A percentile compares a stretch with the other conserved stretches of the same genome.
Evolutionary conservation across 2,888 invertebrate genomes (phyloP).

Genomic region (Dryococelus australis): DNA sequence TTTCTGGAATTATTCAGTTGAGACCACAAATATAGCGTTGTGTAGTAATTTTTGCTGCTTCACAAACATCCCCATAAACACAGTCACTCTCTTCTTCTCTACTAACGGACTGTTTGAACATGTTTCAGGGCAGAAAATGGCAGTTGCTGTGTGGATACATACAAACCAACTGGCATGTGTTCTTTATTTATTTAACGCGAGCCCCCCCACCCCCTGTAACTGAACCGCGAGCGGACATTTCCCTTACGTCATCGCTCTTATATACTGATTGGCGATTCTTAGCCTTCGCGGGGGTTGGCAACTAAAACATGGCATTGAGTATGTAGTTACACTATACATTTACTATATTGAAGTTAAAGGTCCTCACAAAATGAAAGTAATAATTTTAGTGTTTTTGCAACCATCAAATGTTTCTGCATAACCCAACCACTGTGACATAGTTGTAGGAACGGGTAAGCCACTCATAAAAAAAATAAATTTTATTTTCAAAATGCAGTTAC

Average conservation of each 20-base stretch:
- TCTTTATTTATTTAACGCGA: constrained; percentile 19
- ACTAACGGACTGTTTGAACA: constrained; percentile 17
- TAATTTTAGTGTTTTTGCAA: neutral
- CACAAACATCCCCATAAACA: neutral
- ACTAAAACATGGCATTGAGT: too few relatives aligned
- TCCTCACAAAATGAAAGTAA: too few relatives aligned
- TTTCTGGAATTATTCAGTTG: neutral
- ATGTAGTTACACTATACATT: too few relatives aligned
- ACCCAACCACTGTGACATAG: neutral
- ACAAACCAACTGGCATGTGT: constrained; percentile 27
- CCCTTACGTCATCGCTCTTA: too few relatives aligned
- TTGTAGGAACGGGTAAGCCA: too few relatives aligned
- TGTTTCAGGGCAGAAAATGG: constrained; percentile 20
- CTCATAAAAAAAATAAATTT: too few relatives aligned
- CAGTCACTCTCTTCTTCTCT: neutral
- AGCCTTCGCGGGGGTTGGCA: too few relatives aligned
- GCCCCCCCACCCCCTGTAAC: constrained; percentile 23
- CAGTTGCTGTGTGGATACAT: neutral
- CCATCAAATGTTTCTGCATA: constrained; percentile 10
- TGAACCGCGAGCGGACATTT: neutral
- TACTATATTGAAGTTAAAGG: too few relatives aligned
- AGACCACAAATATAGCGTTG: neutral
- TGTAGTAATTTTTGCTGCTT: neutral
- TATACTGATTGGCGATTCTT: too few relatives aligned
- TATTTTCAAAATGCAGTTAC: too few relatives aligned